Conservation (phyloP, 2,113 vertebrate species). For the Scolopax mira region DNA sequence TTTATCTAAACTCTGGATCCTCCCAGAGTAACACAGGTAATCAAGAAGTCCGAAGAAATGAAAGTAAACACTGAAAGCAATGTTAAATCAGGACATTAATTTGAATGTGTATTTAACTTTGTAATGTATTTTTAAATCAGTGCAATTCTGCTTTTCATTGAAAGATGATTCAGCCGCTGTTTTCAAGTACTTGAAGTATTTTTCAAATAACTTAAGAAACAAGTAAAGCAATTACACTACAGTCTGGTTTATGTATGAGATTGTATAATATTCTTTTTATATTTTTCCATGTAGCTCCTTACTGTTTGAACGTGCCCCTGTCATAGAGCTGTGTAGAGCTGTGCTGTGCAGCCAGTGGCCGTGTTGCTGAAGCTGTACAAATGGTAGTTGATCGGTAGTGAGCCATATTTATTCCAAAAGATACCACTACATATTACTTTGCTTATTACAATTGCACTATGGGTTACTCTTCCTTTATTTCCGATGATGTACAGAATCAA, state of each 20-base stretch:
- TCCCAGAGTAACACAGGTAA: slow-evolving; percentile 20
- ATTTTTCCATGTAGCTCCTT: slow-evolving; percentile 43
- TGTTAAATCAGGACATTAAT: slow-evolving; percentile 42
- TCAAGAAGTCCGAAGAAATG: background rate
- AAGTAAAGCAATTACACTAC: slow-evolving; percentile 36
- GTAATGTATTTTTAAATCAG: slow-evolving; percentile 54
- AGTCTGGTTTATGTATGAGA: slow-evolving; percentile 51
- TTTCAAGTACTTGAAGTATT: slow-evolving; percentile 54
- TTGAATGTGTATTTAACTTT: slow-evolving; percentile 63
- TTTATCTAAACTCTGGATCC: background rate
- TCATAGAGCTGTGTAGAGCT: slow-evolving; percentile 51
- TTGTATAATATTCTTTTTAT: slow-evolving; percentile 54
- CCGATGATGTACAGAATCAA: slow-evolving; percentile 70
- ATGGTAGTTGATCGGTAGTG: slow-evolving; percentile 61
- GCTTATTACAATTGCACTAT: slow-evolving; percentile 78
- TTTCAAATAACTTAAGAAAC: slow-evolving; percentile 51
- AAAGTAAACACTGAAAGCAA: slow-evolving; percentile 42
- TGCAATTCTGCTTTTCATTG: slow-evolving; percentile 65
- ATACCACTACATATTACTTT: slow-evolving; percentile 65
- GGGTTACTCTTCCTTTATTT: slow-evolving; percentile 67
- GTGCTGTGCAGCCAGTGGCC: slow-evolving; percentile 51
- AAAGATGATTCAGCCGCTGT: slow-evolving; percentile 31
- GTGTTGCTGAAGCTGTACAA: slow-evolving; percentile 38
- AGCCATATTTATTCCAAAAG: slow-evolving; percentile 74
- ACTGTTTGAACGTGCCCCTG: slow-evolving; percentile 47